Conservation (phyloP, 2,113 vertebrate species). For the Coptodon bakossiorum region DNA sequence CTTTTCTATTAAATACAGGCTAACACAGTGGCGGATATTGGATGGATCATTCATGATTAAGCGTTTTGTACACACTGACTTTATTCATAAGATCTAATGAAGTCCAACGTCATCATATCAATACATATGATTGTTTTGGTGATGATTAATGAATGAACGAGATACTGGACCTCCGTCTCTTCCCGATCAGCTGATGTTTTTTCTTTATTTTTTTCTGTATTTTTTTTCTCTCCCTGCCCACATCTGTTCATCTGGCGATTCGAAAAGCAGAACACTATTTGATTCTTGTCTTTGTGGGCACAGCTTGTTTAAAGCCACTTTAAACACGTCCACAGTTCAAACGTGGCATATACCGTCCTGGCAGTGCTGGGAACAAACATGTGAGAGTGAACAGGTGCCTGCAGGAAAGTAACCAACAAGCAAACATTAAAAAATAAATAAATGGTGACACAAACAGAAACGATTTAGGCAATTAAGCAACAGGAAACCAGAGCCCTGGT, state of each 20-base stretch:
- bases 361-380: neutral
- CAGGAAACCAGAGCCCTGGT: neutral
- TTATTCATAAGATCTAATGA: neutral
- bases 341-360: neutral
- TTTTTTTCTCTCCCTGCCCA: neutral
- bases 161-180: neutral
- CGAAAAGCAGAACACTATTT: neutral
- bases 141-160: neutral
- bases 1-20: neutral
- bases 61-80: neutral
- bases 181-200: neutral
- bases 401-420: neutral
- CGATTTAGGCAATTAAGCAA: neutral
- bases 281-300: neutral
- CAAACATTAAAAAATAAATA: neutral
- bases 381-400: neutral
- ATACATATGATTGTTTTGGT: neutral
- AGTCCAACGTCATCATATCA: neutral
- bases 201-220: neutral
- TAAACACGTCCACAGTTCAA: neutral
- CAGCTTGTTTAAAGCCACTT: neutral
- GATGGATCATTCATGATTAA: neutral
- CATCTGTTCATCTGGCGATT: neutral
- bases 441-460: neutral
- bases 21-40: neutral